Evolutionary conservation across 2,113 vertebrate species (phyloP), one percentile per base, ranked within the genome.

Genomic region (Platysteira castanea): DNA sequence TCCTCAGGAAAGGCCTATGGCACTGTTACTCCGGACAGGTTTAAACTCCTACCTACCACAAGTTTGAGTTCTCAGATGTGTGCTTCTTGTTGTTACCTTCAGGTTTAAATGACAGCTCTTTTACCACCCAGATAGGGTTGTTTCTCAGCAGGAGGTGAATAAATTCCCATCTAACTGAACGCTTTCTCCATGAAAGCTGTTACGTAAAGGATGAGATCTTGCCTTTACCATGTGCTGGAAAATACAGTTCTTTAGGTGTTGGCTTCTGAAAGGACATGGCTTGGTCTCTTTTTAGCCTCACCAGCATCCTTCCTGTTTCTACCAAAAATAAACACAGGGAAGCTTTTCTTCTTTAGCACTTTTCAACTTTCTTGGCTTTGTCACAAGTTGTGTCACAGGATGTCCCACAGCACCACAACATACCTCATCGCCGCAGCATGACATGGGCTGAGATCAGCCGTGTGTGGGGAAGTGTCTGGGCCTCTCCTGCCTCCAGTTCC

Each of bases 311-410:
- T 95, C 92, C 90, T 82, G 37, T 87, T 75, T 67, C 73, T 60
- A 37, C 90, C 90, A 78, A 84, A 96, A 96, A 93, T 84, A 96
- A 87, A 78, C 80, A 82, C 1, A 5, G 82, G 0, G 0, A 65
- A 85, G 60, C 31, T 75, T 93, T 90, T 94, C 73, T 92, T 84
- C 80, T 82, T 24, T 30, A 75, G 44, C 10, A 39, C n/a, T 92
- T 93, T 53, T 70, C 61, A 47, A 49, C 49, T 52, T 53, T 59
- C 64, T 76, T 59, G 86, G 47, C 90, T 82, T 80, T 87, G 73
- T 78, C 73, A 88, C 30, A 56, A 37, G 49, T 24, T 68, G 53
- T 92, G 86, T 90, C 86, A 95, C 93, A 95, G 95, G 92, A 95
- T 92, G 70, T 90, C 57, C 86, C 90, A 73, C 49, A 90, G 41